These are phyloP conservation scores for Poecilia picta DNA, from an alignment of 2,797 vertebrate genomes.

Conservation along the genomic window DNA sequence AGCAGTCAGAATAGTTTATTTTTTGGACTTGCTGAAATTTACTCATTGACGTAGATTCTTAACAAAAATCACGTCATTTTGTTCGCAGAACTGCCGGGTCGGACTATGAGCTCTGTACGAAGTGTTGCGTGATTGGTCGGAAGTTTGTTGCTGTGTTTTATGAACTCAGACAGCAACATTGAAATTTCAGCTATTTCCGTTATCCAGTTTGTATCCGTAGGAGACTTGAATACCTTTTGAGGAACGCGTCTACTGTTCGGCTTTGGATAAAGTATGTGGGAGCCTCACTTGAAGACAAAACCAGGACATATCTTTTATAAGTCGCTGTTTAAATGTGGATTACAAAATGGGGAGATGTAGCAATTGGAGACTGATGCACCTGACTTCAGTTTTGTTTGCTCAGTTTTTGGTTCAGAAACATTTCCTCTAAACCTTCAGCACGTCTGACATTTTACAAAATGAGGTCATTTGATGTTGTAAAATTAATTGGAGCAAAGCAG, in stretches of 20 bases:
- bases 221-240: neutral
- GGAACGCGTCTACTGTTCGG: neutral
- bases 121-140: neutral
- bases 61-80: neutral
- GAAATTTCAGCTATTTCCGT: neutral
- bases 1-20: neutral
- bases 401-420: neutral
- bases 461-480: constrained; percentile 5
- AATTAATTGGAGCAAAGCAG: constrained; percentile 7
- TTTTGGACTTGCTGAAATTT: neutral
- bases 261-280: neutral
- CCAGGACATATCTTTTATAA: neutral
- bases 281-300: neutral
- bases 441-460: neutral
- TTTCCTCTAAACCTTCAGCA: neutral
- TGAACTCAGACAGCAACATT: neutral
- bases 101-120: neutral
- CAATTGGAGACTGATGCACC: neutral
- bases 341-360: neutral
- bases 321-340: neutral
- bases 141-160: neutral
- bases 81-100: neutral
- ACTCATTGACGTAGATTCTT: neutral
- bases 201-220: neutral
- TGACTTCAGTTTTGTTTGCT: neutral